phyloP scores from a whole-genome alignment of 2,113 vertebrate species.

The Mustela lutreola region DNA sequence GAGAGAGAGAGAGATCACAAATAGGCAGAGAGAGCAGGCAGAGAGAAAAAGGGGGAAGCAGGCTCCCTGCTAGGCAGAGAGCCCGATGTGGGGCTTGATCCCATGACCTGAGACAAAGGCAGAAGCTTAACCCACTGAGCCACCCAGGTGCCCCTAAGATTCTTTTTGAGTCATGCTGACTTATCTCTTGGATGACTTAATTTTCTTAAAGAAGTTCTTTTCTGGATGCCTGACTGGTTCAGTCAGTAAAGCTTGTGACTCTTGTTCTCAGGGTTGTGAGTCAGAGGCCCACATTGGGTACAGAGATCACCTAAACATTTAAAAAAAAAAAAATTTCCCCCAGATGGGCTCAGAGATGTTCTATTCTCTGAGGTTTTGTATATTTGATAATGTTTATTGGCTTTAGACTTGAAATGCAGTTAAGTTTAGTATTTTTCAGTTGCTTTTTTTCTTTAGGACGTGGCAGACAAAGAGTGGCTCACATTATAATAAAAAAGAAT shows the following conservation, averaged over 20 bases:
- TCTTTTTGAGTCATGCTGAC: constrained; percentile 2
- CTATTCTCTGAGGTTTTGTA: background rate
- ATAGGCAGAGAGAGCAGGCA: too few species aligned
- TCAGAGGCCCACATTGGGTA: background rate
- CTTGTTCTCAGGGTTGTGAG: background rate
- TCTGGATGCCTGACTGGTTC: background rate
- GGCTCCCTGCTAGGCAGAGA: too few species aligned
- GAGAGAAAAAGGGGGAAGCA: too few species aligned
- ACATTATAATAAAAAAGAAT: background rate
- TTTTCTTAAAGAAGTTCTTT: background rate
- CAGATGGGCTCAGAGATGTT: background rate
- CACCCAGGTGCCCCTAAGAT: background rate
- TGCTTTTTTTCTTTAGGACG: background rate
- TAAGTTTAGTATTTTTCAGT: constrained; percentile 33
- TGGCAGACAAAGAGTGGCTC: background rate
- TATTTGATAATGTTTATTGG: background rate
- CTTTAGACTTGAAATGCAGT: background rate
- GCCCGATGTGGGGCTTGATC: too few species aligned
- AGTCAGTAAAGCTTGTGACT: background rate
- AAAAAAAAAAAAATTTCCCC: background rate
- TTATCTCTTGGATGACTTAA: background rate
- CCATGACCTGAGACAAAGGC: too few species aligned
- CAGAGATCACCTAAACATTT: background rate
- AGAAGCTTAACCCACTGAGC: too few species aligned
- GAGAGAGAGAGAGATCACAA: too few species aligned